Conservation (phyloP, 2,113 vertebrate genomes). For the Elaphurus davidianus region DNA sequence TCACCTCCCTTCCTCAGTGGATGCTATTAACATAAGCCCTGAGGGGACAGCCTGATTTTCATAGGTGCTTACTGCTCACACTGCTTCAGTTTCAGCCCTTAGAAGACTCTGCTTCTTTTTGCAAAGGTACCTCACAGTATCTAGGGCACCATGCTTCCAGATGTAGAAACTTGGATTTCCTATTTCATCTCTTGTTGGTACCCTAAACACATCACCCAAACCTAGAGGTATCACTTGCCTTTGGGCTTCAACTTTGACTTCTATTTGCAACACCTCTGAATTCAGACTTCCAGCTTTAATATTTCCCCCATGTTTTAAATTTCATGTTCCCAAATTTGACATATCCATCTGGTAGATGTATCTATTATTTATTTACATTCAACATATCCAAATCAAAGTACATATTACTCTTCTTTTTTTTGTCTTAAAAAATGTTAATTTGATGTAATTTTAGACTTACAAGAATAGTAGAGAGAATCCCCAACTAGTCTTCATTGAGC, state of each 20-base stretch:
- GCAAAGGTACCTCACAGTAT: background rate
- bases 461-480: background rate
- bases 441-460: background rate
- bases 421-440: conserved; percentile 64
- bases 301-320: background rate
- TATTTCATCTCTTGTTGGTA: background rate
- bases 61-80: background rate
- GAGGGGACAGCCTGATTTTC: background rate
- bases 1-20: background rate
- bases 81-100: background rate
- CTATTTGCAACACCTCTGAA: background rate
- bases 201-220: background rate
- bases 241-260: background rate
- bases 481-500: background rate
- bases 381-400: background rate
- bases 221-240: background rate
- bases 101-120: background rate
- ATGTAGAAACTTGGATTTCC: background rate
- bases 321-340: background rate
- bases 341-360: background rate
- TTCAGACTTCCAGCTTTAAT: background rate
- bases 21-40: background rate
- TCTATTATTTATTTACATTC: background rate
- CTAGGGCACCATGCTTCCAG: background rate
- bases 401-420: background rate